Conservation (phyloP, 2,797 vertebrate species). For the Moxostoma hubbsi region DNA sequence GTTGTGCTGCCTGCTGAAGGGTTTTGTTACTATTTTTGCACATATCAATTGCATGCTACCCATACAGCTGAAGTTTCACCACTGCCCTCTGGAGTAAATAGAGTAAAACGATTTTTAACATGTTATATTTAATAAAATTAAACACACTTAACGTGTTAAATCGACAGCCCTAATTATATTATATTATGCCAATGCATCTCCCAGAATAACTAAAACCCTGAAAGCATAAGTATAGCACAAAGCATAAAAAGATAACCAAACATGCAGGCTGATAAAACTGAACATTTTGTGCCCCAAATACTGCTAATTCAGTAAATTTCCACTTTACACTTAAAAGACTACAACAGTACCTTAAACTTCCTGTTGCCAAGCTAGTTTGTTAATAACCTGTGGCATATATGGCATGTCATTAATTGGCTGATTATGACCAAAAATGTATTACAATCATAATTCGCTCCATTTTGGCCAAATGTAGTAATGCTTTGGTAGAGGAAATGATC, state of each 20-base stretch:
- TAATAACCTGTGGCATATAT: not conserved
- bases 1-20: no score
- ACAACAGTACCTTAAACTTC: not conserved
- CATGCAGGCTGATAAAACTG: not conserved
- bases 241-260: not conserved
- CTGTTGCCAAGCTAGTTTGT: conserved; percentile 1
- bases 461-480: conserved; percentile 22
- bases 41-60: no score
- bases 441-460: conserved; percentile 12
- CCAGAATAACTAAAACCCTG: no score
- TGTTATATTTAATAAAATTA: no score
- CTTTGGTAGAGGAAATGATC: conserved; percentile 3
- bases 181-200: no score
- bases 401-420: conserved; percentile 26
- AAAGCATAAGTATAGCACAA: not conserved
- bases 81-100: no score
- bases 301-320: not conserved
- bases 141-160: no score
- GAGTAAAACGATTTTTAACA: no score
- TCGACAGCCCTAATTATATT: no score
- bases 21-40: no score
- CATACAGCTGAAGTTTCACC: no score
- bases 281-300: not conserved
- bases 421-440: conserved; percentile 31
- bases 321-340: no score